Percentiles rank a stretch among this genome's conserved stretches.
These are phyloP conservation scores for Desmophyllum pertusum DNA, from an alignment of 92 coral and sea anemone species.

Conservation along the genomic window DNA sequence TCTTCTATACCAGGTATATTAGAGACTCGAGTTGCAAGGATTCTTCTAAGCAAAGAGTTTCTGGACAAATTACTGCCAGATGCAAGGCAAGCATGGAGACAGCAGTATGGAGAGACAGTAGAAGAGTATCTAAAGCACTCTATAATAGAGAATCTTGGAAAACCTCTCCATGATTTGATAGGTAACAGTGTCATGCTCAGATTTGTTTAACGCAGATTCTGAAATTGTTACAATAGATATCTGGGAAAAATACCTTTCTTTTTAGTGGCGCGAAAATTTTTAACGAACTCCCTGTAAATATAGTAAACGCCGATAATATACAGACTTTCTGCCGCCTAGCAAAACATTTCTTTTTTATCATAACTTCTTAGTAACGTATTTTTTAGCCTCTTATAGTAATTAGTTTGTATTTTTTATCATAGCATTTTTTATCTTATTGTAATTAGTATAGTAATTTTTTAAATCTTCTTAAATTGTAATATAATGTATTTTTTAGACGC, in stretches of 20 bases:
- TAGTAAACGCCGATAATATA: too few relatives aligned
- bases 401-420: too few relatives aligned
- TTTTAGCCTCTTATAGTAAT: too few relatives aligned
- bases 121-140: slow-evolving; percentile 1
- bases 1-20: background rate
- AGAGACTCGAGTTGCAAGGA: slow-evolving; percentile 19
- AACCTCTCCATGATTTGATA: slow-evolving; percentile 15
- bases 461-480: too few relatives aligned
- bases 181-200: background rate
- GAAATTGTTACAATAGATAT: background rate
- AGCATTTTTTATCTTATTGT: too few relatives aligned
- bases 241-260: background rate
- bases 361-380: too few relatives aligned
- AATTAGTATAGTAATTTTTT: too few relatives aligned
- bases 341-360: too few relatives aligned
- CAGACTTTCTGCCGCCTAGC: too few relatives aligned
- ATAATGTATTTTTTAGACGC: too few relatives aligned
- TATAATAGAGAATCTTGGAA: slow-evolving; percentile 6
- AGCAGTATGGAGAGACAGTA: background rate
- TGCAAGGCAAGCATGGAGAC: background rate
- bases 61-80: background rate
- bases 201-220: background rate
- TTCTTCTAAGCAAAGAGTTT: background rate
- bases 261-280: too few relatives aligned
- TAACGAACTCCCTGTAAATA: too few relatives aligned